Evolutionary conservation across 2,888 invertebrate genomes (phyloP).

Genomic region (Agrochola lychnidis): DNA sequence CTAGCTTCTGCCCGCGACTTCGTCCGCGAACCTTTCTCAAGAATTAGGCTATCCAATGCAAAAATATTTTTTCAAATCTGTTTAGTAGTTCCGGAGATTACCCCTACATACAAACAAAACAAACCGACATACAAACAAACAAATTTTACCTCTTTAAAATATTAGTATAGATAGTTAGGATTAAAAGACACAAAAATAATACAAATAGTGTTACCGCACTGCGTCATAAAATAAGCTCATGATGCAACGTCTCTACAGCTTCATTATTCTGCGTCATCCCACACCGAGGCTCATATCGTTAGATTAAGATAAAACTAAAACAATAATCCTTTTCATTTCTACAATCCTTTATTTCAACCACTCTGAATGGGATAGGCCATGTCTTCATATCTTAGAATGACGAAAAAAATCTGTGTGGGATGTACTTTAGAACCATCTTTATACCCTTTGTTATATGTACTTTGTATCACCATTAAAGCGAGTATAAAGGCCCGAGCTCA

Average conservation of each 20-base stretch:
- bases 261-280: conserved; percentile 70
- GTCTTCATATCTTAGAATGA: conserved; percentile 80
- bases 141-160: no score
- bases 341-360: conserved; percentile 85
- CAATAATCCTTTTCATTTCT: conserved; percentile 90
- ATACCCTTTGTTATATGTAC: conserved; percentile 77
- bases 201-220: neutral
- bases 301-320: conserved; percentile 90
- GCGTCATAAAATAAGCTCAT: neutral
- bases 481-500: conserved; percentile 44
- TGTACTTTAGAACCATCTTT: conserved; percentile 75
- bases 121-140: no score
- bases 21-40: no score
- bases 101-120: no score
- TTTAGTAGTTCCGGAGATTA: no score
- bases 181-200: neutral
- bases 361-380: conserved; percentile 81
- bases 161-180: no score
- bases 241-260: conserved; percentile 64
- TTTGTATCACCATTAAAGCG: conserved; percentile 73
- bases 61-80: no score
- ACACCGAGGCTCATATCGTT: conserved; percentile 84
- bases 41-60: no score
- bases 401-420: conserved; percentile 82
- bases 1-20: no score